Evolutionary conservation across 2,888 invertebrate genomes (phyloP).

Genomic region (Heliconius aoede): DNA sequence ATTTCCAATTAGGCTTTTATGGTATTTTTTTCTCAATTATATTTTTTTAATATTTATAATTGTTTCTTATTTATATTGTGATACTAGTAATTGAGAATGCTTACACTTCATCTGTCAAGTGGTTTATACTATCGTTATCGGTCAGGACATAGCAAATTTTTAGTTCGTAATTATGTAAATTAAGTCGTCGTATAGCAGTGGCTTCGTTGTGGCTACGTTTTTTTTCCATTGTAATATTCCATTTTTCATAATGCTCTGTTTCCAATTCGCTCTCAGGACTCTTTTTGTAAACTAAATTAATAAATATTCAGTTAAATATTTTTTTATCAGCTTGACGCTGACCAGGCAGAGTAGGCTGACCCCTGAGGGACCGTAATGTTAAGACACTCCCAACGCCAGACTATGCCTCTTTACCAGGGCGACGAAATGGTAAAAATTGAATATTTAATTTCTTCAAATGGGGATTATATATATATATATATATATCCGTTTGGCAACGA

Average conservation of each 20-base stretch:
- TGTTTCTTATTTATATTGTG: too few species aligned
- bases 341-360: too few species aligned
- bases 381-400: too few species aligned
- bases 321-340: too few species aligned
- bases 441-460: too few species aligned
- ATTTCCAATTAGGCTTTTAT: neutral
- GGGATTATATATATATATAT: too few species aligned
- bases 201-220: slow-evolving; percentile 52
- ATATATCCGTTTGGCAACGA: too few species aligned
- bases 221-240: slow-evolving; percentile 60
- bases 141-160: slow-evolving; percentile 84
- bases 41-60: too few species aligned
- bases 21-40: neutral
- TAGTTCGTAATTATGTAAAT: slow-evolving; percentile 75
- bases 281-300: slow-evolving; percentile 70
- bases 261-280: slow-evolving; percentile 57
- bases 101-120: slow-evolving; percentile 85
- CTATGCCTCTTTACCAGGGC: too few species aligned
- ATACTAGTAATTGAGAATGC: slow-evolving; percentile 39
- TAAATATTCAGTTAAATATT: neutral
- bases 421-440: too few species aligned
- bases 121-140: slow-evolving; percentile 83
- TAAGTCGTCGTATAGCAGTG: slow-evolving; percentile 68
- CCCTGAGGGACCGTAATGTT: too few species aligned
- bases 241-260: slow-evolving; percentile 64